These are phyloP conservation scores for Micrastur ruficollis DNA, from an alignment of 2,797 vertebrate species.

Conservation along the genomic window DNA sequence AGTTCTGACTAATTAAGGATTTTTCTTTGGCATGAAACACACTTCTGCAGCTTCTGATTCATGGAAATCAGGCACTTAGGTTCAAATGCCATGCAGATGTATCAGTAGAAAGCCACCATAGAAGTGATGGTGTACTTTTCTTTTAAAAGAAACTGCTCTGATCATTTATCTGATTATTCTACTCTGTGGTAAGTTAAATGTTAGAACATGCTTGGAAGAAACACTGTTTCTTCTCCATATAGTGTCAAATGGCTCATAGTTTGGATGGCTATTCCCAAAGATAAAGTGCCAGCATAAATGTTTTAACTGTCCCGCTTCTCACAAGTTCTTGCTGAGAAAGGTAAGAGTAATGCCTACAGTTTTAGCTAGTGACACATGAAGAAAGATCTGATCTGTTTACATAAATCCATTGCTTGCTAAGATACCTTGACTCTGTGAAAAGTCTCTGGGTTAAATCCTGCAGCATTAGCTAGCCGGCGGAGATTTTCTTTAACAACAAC, in stretches of 20 bases:
- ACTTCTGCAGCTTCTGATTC: background rate
- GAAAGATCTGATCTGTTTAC: background rate
- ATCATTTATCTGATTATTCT: background rate
- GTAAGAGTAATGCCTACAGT: background rate
- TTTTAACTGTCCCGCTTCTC: background rate
- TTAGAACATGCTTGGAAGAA: background rate
- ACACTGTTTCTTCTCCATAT: background rate
- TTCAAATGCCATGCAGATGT: background rate
- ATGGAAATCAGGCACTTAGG: background rate
- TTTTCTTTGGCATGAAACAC: background rate
- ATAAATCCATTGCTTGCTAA: background rate
- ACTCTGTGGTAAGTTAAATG: background rate
- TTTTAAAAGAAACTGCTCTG: background rate
- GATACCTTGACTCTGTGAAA: slow-evolving; percentile 86
- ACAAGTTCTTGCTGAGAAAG: background rate
- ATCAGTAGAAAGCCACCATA: background rate
- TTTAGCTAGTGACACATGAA: background rate
- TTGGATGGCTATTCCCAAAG: background rate
- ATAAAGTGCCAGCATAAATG: background rate
- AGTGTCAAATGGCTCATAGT: background rate
- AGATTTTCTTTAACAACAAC: slow-evolving; percentile 86
- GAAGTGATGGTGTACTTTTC: background rate
- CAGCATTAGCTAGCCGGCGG: slow-evolving; percentile 80
- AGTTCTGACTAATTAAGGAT: background rate
- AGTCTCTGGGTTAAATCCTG: slow-evolving; percentile 82